These are phyloP conservation scores for Brachionus asplanchnoidis DNA, from an alignment of 1,140 invertebrate genomes.

Conservation along the genomic window DNA sequence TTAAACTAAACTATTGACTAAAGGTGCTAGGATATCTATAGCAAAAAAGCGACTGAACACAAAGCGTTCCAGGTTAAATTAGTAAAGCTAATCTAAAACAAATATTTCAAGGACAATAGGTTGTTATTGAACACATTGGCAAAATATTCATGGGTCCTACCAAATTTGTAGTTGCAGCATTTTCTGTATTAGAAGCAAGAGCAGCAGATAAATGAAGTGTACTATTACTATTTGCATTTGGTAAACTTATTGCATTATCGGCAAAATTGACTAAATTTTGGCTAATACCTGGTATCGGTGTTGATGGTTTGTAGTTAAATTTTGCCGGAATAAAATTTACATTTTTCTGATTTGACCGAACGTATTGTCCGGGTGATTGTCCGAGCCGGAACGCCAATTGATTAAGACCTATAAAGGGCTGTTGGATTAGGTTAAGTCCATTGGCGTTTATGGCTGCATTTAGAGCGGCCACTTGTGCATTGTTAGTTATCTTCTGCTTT, in stretches of 20 bases:
- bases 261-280: background rate
- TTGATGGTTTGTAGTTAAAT: conserved; percentile 12
- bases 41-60: background rate
- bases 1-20: background rate
- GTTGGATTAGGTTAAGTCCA: background rate
- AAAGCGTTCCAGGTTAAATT: background rate
- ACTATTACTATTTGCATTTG: conserved; percentile 5
- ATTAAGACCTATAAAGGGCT: background rate
- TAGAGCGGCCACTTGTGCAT: background rate
- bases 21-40: background rate
- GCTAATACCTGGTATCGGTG: background rate
- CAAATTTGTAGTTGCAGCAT: conserved; percentile 25
- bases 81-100: conserved; percentile 18
- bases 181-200: conserved; percentile 26
- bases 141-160: background rate
- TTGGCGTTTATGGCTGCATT: background rate
- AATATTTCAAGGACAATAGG: background rate
- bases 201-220: conserved; percentile 18
- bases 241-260: background rate
- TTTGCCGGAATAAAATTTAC: background rate
- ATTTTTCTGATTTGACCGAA: background rate
- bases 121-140: conserved; percentile 10
- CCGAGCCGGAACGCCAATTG: background rate
- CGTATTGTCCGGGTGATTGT: background rate
- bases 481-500: conserved; percentile 36